phyloP scores from a whole-genome alignment of 2,797 vertebrate genomes.

The Momotus momota region DNA sequence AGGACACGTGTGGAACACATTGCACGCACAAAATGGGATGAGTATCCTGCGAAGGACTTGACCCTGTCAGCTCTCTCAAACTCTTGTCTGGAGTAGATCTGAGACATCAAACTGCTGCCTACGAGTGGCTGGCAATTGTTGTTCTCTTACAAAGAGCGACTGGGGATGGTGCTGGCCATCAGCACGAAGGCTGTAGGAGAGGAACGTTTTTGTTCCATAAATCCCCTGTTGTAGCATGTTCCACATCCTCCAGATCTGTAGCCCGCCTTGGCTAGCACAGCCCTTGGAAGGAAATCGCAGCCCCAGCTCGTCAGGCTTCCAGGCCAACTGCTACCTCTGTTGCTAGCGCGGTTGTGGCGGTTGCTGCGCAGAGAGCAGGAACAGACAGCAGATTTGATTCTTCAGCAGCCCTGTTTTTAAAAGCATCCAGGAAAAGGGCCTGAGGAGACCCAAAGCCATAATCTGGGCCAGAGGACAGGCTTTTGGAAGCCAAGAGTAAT shows the following conservation, averaged over 20 bases:
- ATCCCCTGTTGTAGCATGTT: not conserved
- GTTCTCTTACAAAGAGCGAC: not conserved
- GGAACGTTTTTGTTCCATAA: slow-evolving; percentile 10
- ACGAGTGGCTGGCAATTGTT: not conserved
- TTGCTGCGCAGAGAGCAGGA: not conserved
- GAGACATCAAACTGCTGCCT: not conserved
- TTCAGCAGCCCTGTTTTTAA: not conserved
- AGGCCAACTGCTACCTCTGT: not conserved
- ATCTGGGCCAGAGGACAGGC: not conserved
- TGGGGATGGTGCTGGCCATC: not conserved
- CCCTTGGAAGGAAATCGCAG: not conserved
- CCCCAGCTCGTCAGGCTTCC: not conserved
- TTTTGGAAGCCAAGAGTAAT: not conserved
- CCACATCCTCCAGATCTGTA: not conserved
- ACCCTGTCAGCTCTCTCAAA: not conserved
- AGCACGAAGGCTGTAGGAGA: not conserved
- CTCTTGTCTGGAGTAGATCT: not conserved
- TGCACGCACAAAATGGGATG: not conserved
- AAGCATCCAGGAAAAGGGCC: not conserved
- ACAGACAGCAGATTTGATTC: not conserved
- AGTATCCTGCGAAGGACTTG: not conserved
- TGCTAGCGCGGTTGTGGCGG: not conserved
- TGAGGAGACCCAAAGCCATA: not conserved
- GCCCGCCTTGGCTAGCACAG: not conserved
- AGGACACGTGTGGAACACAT: not conserved